phyloP scores from a whole-genome alignment of 2,888 invertebrate genomes.

The Electrophaes corylata region DNA sequence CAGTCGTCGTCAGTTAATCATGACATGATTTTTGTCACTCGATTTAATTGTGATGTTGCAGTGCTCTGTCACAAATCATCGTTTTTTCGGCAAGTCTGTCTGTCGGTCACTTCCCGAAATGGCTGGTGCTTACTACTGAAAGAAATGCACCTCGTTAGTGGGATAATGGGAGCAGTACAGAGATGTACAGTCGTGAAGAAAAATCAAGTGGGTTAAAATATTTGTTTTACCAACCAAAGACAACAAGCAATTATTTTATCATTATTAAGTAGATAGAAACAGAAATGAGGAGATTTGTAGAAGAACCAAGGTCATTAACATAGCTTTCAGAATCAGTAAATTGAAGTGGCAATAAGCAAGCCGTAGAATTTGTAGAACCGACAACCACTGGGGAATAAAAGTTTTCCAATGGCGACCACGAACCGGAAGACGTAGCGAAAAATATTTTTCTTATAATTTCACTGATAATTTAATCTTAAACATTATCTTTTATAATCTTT shows the following conservation, averaged over 20 bases:
- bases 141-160: conserved; percentile 77
- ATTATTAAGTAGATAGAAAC: no score
- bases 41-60: conserved; percentile 69
- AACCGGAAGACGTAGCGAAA: no score
- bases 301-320: no score
- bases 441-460: neutral
- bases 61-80: conserved; percentile 75
- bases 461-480: no score
- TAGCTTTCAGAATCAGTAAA: no score
- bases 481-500: no score
- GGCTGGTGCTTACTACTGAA: conserved; percentile 54
- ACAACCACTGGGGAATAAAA: no score
- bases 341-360: no score
- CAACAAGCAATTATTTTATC: no score
- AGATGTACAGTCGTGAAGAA: conserved; percentile 49
- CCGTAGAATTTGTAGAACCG: no score
- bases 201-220: conserved; percentile 27
- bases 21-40: conserved; percentile 71
- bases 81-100: conserved; percentile 66
- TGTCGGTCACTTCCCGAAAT: conserved; percentile 62
- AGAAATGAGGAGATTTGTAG: no score
- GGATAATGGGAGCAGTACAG: conserved; percentile 68
- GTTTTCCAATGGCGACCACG: no score
- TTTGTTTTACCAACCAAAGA: neutral
- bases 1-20: conserved; percentile 16